Evolutionary conservation across 2,888 invertebrate genomes (phyloP), one percentile per base, ranked within the genome.

Genomic region (Amiota mariae): DNA sequence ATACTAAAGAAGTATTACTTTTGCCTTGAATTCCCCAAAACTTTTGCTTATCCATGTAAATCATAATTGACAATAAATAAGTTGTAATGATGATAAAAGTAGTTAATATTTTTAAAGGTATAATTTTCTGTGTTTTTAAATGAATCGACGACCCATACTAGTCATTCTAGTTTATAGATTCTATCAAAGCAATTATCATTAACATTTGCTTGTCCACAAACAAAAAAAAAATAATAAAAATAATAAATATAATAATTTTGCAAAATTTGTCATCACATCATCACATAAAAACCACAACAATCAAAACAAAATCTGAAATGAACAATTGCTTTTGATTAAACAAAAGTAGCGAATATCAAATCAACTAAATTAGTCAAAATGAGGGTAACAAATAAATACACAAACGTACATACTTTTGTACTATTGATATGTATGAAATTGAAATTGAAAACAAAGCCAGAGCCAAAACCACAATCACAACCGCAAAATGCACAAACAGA

Each of bases 301-400:
- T 51, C 71, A 71, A 75, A 79, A 77, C 24, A 47, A 77, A 80
- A 80, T 75, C 77, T 82, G 81, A 77, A 85, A 80, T 85, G 82
- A 84, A 86, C 87, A 87, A 87, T 86, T 87, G 86, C 77, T 78
- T 81, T 81, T 86, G 81, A 87, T 86, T 86, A 87, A 85, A 85
- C 86, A 87, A 86, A 85, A 84, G 80, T 78, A 79, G 81, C 78
- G 73, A 79, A 76, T 81, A 78, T 80, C 78, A 85, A 78, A 81
- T 84, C 82, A 83, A 82, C 75, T 81, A 83, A 83, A 83, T 83
- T 83, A 83, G 83, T 84, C 77, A 57, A 83, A 84, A 83, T 84
- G 85, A 83, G 83, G 83, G 83, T 85, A 80, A 84, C 82, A 79
- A 77, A 79, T 76, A 79, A 72, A 72, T 20, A 72, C 64, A 73